phyloP scores from a whole-genome alignment of 2,797 vertebrate species.

The Heteromormyrus szaboi region DNA sequence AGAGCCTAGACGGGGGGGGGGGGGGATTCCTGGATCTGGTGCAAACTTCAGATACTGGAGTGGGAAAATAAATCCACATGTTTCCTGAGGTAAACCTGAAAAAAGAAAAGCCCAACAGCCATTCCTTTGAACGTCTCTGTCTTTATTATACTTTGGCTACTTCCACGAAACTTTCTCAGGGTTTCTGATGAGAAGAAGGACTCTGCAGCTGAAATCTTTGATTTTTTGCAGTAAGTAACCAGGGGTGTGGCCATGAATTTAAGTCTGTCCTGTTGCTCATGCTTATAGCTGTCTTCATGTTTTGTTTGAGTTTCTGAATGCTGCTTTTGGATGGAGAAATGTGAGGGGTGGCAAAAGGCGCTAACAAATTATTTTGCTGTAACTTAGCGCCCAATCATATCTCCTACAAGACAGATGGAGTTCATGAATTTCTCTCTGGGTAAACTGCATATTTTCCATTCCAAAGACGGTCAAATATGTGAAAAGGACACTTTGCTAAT shows the following conservation, averaged over 20 bases:
- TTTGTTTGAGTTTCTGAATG: background rate
- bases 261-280: background rate
- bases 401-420: slow-evolving; percentile 41
- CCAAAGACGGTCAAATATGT: slow-evolving; percentile 56
- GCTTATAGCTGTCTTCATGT: background rate
- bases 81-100: slow-evolving; percentile 51
- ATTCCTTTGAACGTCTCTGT: slow-evolving; percentile 44
- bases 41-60: slow-evolving; percentile 47
- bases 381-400: slow-evolving; percentile 21
- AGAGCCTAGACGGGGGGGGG: slow-evolving; percentile 27
- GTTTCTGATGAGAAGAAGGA: slow-evolving; percentile 32
- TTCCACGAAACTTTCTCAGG: slow-evolving; percentile 38
- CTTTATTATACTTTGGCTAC: slow-evolving; percentile 44
- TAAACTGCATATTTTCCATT: slow-evolving; percentile 60
- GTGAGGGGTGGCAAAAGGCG: background rate
- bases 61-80: slow-evolving; percentile 53
- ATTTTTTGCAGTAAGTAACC: background rate
- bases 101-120: slow-evolving; percentile 24
- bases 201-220: background rate
- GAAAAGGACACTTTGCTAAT: slow-evolving; percentile 40
- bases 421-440: slow-evolving; percentile 36
- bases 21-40: slow-evolving; percentile 56
- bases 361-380: slow-evolving; percentile 14
- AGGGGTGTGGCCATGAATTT: background rate
- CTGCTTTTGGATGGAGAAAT: background rate